These are phyloP conservation scores for Microcebus murinus DNA, from an alignment of 2,113 vertebrate species.

Conservation along the genomic window DNA sequence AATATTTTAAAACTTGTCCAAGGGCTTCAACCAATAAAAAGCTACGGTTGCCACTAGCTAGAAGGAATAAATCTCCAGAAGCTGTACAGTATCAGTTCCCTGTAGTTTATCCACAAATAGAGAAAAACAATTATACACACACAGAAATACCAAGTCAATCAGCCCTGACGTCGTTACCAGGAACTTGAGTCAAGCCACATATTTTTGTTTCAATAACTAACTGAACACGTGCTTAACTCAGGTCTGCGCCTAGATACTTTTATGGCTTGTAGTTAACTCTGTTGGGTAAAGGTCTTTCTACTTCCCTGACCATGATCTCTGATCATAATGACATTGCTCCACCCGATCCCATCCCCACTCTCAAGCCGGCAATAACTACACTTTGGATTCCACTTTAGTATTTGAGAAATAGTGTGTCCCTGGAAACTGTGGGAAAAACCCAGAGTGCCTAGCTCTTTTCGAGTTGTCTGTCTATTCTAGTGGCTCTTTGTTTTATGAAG, in stretches of 20 bases:
- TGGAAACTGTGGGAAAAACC: neutral
- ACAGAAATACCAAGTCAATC: conserved; percentile 53
- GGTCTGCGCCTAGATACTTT: neutral
- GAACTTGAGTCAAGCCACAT: conserved; percentile 43
- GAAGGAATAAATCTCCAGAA: conserved; percentile 24
- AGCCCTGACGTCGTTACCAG: conserved; percentile 39
- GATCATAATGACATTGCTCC: neutral
- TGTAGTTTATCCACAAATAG: conserved; percentile 38
- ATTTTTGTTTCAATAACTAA: conserved; percentile 65
- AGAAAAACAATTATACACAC: conserved; percentile 47
- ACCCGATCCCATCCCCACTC: neutral
- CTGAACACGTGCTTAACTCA: neutral
- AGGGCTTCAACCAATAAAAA: conserved; percentile 52
- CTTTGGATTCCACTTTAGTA: neutral
- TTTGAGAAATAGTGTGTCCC: neutral
- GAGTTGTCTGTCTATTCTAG: neutral
- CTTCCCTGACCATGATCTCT: neutral
- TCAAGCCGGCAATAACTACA: neutral
- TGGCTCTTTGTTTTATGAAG: neutral
- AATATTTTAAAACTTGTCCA: conserved; percentile 35
- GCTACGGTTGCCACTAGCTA: conserved; percentile 1
- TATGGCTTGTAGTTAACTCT: conserved; percentile 56
- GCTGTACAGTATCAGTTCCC: conserved; percentile 6
- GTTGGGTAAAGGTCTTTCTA: conserved; percentile 10
- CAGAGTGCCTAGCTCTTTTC: neutral